These are phyloP conservation scores for Sebastes steindachneri DNA, from an alignment of 2,797 vertebrate genomes.

Conservation along the genomic window DNA sequence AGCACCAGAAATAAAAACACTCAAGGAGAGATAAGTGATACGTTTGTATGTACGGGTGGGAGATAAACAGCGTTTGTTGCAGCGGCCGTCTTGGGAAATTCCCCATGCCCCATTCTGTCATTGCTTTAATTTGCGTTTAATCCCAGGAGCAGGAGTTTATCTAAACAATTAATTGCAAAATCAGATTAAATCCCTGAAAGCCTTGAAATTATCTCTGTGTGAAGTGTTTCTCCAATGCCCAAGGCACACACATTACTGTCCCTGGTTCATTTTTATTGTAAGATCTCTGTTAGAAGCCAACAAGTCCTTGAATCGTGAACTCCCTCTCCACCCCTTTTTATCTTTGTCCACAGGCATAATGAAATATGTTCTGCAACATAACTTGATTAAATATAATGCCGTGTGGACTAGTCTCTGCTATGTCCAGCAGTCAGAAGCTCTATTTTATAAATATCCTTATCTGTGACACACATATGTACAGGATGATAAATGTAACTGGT, in stretches of 20 bases:
- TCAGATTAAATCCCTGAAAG: slow-evolving; percentile 74
- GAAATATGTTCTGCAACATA: slow-evolving; percentile 10
- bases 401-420: not conserved
- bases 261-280: slow-evolving; percentile 31
- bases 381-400: slow-evolving; percentile 13
- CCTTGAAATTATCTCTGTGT: slow-evolving; percentile 64
- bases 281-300: slow-evolving; percentile 52
- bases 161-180: slow-evolving; percentile 77
- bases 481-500: slow-evolving; percentile 34
- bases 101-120: slow-evolving; percentile 21
- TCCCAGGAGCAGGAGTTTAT: slow-evolving; percentile 73
- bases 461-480: slow-evolving; percentile 19
- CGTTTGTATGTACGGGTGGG: slow-evolving; percentile 19
- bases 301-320: slow-evolving; percentile 32
- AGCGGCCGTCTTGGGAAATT: slow-evolving; percentile 66
- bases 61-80: slow-evolving; percentile 53
- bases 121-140: slow-evolving; percentile 72
- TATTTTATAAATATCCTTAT: slow-evolving; percentile 50
- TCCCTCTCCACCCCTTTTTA: not conserved
- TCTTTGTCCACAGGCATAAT: slow-evolving; percentile 2
- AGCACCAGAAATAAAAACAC: slow-evolving; percentile 14
- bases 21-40: slow-evolving; percentile 31
- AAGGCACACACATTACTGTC: slow-evolving; percentile 47
- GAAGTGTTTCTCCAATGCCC: slow-evolving; percentile 54
- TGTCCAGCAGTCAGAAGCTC: slow-evolving; percentile 15